Conservation (phyloP, 2,797 vertebrate genomes). For the Cynopterus sphinx region DNA sequence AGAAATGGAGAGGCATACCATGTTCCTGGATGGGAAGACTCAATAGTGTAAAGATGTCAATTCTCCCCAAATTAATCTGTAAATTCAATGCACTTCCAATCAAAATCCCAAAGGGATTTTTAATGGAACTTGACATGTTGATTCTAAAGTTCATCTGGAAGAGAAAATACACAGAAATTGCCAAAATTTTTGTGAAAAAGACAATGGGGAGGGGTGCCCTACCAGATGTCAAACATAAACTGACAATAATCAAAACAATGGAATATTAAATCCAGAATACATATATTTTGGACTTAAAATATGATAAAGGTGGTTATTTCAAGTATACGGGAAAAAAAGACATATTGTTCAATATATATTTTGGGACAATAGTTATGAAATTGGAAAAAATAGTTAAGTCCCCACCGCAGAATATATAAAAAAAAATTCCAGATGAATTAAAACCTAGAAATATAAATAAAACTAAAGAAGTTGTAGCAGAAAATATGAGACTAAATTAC, state of each 20-base stretch:
- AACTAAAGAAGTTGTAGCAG: slow-evolving; percentile 3
- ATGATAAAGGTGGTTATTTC: not conserved
- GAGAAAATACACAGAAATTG: slow-evolving; percentile 78
- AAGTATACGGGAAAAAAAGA: slow-evolving; percentile 36
- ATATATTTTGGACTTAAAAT: slow-evolving; percentile 45
- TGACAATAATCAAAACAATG: slow-evolving; percentile 54
- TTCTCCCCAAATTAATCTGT: slow-evolving; percentile 79
- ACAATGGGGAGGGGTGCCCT: slow-evolving; percentile 47
- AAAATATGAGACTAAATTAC: not conserved
- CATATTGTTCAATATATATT: slow-evolving; percentile 7
- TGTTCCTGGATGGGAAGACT: slow-evolving; percentile 75
- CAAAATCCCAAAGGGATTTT: slow-evolving; percentile 80
- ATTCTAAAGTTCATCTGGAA: slow-evolving; percentile 79
- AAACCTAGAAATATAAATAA: slow-evolving; percentile 56
- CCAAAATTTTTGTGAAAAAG: slow-evolving; percentile 69
- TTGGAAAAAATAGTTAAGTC: slow-evolving; percentile 3
- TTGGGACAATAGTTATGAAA: slow-evolving; percentile 47
- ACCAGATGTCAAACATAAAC: slow-evolving; percentile 60
- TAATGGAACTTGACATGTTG: slow-evolving; percentile 80
- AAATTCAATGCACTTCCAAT: slow-evolving; percentile 82
- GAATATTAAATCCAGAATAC: slow-evolving; percentile 52
- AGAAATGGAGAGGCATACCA: slow-evolving; percentile 80
- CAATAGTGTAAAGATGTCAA: slow-evolving; percentile 78
- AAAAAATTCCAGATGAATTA: slow-evolving; percentile 58
- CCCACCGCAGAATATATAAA: not conserved